Evolutionary conservation across 2,888 invertebrate species (phyloP).

Genomic region (Venusia cambrica): DNA sequence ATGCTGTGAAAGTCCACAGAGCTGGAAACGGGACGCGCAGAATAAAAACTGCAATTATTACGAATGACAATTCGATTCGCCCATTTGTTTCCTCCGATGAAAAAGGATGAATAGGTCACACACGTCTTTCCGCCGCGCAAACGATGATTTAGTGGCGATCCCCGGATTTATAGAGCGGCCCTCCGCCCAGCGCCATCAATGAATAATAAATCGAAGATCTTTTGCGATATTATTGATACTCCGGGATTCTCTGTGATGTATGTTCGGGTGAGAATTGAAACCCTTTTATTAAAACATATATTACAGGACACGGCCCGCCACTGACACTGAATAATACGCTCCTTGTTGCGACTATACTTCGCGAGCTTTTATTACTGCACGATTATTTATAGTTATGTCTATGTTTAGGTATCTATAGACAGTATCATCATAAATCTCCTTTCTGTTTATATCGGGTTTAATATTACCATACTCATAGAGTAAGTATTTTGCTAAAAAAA

Average conservation of each 20-base stretch:
- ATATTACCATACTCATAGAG: slow-evolving; percentile 18
- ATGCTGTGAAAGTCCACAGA: slow-evolving; percentile 24
- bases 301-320: slow-evolving; percentile 69
- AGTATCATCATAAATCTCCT: slow-evolving; percentile 40
- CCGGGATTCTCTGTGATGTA: slow-evolving; percentile 69
- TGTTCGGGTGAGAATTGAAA: slow-evolving; percentile 73
- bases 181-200: slow-evolving; percentile 66
- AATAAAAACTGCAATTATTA: slow-evolving; percentile 39
- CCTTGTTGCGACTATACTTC: slow-evolving; percentile 72
- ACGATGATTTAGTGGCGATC: slow-evolving; percentile 74
- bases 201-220: slow-evolving; percentile 77
- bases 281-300: slow-evolving; percentile 81
- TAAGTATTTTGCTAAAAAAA: too few species aligned
- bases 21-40: too few species aligned
- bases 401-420: slow-evolving; percentile 43
- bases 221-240: slow-evolving; percentile 75
- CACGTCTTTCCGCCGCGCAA: slow-evolving; percentile 55
- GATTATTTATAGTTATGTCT: slow-evolving; percentile 63
- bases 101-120: slow-evolving; percentile 56
- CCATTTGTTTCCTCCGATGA: slow-evolving; percentile 51
- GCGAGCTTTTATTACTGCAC: slow-evolving; percentile 63
- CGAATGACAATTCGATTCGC: slow-evolving; percentile 42
- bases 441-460: slow-evolving; percentile 37
- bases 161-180: slow-evolving; percentile 67
- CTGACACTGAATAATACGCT: slow-evolving; percentile 78